Evolutionary conservation across 2,888 invertebrate species (phyloP).

Genomic region (Idaea straminata): DNA sequence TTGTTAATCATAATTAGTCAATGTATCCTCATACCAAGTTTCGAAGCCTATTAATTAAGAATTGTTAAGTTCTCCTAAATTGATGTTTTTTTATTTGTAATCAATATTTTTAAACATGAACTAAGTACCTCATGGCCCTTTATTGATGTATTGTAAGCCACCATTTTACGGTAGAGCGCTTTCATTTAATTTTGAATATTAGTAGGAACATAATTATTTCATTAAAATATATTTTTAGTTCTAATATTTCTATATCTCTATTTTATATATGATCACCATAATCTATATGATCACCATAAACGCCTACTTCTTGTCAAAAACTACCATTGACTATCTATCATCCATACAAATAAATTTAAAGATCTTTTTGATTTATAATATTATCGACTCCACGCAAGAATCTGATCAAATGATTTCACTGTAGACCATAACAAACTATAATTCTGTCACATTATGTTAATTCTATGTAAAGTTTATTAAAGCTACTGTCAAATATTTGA

Average conservation of each 20-base stretch:
- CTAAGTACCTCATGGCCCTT: no score
- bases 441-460: constrained; percentile 16
- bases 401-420: not conserved
- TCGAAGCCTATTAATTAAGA: no score
- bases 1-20: no score
- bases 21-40: no score
- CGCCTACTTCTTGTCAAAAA: not conserved
- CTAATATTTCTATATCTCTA: not conserved
- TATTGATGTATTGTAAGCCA: not conserved
- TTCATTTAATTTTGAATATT: not conserved
- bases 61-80: no score
- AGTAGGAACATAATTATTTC: not conserved
- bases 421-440: not conserved
- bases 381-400: not conserved
- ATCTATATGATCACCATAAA: not conserved
- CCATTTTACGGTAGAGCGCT: not conserved
- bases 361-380: not conserved
- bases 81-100: no score
- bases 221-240: no score
- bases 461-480: constrained; percentile 20
- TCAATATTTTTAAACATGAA: no score
- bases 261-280: not conserved
- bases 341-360: not conserved
- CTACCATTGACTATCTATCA: not conserved
- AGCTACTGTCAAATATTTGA: constrained; percentile 24